phyloP scores from a whole-genome alignment of 2,888 invertebrate species.

The Polydrusus pterygomalis region DNA sequence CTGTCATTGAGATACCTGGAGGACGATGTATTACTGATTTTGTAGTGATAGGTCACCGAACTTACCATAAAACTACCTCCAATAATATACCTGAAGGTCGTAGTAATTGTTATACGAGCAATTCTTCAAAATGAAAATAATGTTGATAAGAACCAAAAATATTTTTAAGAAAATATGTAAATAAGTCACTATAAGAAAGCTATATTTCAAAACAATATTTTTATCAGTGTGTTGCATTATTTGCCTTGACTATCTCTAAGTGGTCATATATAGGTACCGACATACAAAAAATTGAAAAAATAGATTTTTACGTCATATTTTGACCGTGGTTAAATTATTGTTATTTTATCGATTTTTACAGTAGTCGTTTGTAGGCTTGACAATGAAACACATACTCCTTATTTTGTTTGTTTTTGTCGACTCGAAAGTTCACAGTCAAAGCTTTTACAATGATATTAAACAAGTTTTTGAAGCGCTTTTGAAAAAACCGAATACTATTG shows the following conservation, averaged over 20 bases:
- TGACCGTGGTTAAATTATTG: slow-evolving; percentile 2
- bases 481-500: background rate
- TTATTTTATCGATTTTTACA: background rate
- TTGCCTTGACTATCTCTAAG: background rate
- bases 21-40: too few species aligned
- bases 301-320: background rate
- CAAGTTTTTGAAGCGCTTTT: background rate
- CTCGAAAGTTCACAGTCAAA: background rate
- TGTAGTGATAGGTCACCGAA: too few species aligned
- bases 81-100: too few species aligned
- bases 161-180: background rate
- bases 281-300: background rate
- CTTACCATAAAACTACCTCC: too few species aligned
- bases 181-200: background rate
- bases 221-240: slow-evolving; percentile 1
- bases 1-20: too few species aligned
- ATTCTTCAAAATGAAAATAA: too few species aligned
- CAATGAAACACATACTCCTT: slow-evolving; percentile 3
- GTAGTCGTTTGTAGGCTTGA: background rate
- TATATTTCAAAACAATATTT: background rate
- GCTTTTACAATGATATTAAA: background rate
- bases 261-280: background rate
- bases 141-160: background rate
- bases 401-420: background rate
- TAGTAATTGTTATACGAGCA: too few species aligned